Percentiles rank a stretch among this genome's conserved stretches.
Conservation (phyloP, 2,888 invertebrate genomes). For the Taenaris catops region DNA sequence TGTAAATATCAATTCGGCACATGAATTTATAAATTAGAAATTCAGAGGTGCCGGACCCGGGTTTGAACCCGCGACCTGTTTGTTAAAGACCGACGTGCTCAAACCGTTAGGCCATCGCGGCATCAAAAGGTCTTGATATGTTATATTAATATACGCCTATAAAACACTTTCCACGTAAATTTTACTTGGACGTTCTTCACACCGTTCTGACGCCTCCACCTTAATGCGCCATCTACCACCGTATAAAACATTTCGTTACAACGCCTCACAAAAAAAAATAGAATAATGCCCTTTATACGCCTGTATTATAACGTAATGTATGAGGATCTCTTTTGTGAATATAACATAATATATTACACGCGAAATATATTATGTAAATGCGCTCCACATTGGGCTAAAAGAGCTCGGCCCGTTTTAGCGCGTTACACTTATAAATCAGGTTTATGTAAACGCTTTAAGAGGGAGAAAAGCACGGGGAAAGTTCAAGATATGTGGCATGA, state of each 20-base stretch:
- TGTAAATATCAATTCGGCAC: too few relatives aligned
- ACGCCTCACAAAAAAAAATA: conserved; percentile 11
- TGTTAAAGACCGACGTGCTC: too few relatives aligned
- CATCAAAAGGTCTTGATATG: too few relatives aligned
- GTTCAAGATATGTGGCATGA: conserved; percentile 17
- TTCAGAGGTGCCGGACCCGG: too few relatives aligned
- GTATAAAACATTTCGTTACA: conserved; percentile 10
- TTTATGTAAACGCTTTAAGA: conserved; percentile 23
- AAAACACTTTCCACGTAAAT: too few relatives aligned
- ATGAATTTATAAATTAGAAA: too few relatives aligned
- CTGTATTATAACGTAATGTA: conserved; percentile 15
- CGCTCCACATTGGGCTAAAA: conserved; percentile 27
- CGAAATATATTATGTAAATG: conserved; percentile 41
- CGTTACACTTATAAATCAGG: conserved; percentile 25
- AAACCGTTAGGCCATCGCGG: too few relatives aligned
- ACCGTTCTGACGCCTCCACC: not conserved
- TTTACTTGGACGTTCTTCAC: too few relatives aligned
- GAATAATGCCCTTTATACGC: conserved; percentile 47
- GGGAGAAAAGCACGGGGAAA: too few relatives aligned
- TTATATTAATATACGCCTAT: too few relatives aligned
- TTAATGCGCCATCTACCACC: conserved; percentile 1
- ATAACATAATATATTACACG: conserved; percentile 48
- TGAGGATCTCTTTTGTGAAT: conserved; percentile 5
- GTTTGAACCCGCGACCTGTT: too few relatives aligned
- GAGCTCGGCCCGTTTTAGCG: conserved; percentile 29